A percentile compares a stretch with the other conserved stretches of the same genome.
phyloP scores from a whole-genome alignment of 2,797 vertebrate genomes.

The Nothura maculosa region DNA sequence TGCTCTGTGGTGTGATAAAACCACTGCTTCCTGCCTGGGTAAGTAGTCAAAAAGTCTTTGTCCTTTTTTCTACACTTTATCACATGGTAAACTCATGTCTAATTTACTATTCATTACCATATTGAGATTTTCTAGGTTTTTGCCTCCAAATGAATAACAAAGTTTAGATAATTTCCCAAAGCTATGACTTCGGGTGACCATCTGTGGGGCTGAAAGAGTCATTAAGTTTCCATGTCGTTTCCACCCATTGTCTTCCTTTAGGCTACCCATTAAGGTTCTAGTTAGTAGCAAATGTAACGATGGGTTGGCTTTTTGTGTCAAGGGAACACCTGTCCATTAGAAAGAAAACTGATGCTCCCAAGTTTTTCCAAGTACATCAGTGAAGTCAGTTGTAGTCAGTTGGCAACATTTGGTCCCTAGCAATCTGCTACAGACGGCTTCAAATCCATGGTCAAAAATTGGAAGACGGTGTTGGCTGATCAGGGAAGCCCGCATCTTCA shows the following conservation, averaged over 20 bases:
- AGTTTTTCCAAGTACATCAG: neutral
- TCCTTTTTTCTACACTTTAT: neutral
- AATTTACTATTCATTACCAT: neutral
- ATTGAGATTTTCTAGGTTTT: neutral
- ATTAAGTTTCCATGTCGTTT: constrained; percentile 58
- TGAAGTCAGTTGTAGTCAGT: constrained; percentile 2
- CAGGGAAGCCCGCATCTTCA: neutral
- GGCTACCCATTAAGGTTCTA: constrained; percentile 24
- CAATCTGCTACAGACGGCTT: constrained; percentile 33
- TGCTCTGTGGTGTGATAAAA: neutral
- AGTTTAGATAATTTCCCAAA: constrained; percentile 19
- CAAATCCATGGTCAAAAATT: neutral
- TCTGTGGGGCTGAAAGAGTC: constrained; percentile 55
- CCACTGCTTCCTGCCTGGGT: neutral
- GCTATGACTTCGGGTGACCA: constrained; percentile 34
- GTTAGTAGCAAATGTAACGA: neutral
- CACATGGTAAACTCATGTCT: neutral
- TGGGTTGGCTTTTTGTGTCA: constrained; percentile 31
- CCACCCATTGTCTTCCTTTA: constrained; percentile 56
- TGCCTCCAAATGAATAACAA: neutral
- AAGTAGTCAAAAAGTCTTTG: neutral
- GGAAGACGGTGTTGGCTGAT: neutral
- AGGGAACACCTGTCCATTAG: constrained; percentile 60
- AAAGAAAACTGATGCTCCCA: constrained; percentile 13
- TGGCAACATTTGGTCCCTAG: constrained; percentile 40